These are phyloP conservation scores for Drosophila azteca DNA, from an alignment of 1,140 invertebrate genomes.

Conservation along the genomic window DNA sequence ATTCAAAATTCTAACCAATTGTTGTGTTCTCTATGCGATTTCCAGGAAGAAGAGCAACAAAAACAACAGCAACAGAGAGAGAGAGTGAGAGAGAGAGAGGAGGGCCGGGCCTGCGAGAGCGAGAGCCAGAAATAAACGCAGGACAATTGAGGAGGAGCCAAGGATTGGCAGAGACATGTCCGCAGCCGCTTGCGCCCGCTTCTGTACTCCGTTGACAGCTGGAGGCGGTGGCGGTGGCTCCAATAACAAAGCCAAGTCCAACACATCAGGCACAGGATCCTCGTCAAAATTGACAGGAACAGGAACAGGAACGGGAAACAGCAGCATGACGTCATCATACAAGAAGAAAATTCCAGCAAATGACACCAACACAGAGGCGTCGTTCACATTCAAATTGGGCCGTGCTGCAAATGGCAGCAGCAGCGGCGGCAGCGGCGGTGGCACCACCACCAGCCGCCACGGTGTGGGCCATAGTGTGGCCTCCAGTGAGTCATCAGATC, in stretches of 20 bases:
- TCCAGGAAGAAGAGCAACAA: constrained; percentile 29
- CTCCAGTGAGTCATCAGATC: constrained; percentile 81
- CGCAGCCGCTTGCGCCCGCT: constrained; percentile 70
- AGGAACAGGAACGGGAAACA: constrained; percentile 55
- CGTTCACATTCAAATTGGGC: constrained; percentile 77
- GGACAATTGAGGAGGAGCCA: constrained; percentile 19
- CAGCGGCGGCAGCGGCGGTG: constrained; percentile 11
- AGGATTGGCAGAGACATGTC: constrained; percentile 56
- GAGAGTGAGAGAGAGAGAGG: too few species aligned
- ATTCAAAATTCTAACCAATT: constrained; percentile 31
- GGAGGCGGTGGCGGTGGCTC: constrained; percentile 6
- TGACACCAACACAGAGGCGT: constrained; percentile 70
- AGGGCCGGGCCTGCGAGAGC: constrained; percentile 8
- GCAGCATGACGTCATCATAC: constrained; percentile 54
- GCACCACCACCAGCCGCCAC: background rate
- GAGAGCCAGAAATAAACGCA: constrained; percentile 1
- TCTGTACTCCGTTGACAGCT: constrained; percentile 56
- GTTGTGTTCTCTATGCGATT: constrained; percentile 8
- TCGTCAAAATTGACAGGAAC: constrained; percentile 58
- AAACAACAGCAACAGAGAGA: background rate
- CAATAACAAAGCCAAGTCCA: constrained; percentile 19
- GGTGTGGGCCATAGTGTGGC: constrained; percentile 48
- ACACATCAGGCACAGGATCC: constrained; percentile 51
- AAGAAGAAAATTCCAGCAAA: constrained; percentile 61
- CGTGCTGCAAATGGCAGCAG: constrained; percentile 28